phyloP scores from a whole-genome alignment of 1,140 invertebrate genomes.

The Dolichoris vasculosae region DNA sequence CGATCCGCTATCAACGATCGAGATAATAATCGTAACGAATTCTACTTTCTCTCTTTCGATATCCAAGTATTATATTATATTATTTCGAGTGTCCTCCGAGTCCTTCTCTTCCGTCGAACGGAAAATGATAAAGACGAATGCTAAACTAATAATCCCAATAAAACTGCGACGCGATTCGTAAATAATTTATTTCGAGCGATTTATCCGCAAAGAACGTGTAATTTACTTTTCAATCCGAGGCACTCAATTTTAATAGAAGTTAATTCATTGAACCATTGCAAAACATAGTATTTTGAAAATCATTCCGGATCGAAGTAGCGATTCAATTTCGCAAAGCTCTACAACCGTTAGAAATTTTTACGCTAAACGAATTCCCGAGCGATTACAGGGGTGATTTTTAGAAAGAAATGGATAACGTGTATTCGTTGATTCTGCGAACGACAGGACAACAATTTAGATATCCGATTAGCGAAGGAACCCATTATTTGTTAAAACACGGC shows the following conservation, averaged over 20 bases:
- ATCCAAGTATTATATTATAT: too few species aligned
- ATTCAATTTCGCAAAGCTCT: background rate
- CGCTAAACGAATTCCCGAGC: background rate
- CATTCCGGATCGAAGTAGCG: background rate
- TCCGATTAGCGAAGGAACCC: background rate
- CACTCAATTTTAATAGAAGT: background rate
- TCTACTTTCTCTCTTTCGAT: conserved; percentile 1
- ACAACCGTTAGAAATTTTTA: background rate
- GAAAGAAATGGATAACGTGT: background rate
- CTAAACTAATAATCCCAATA: background rate
- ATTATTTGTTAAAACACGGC: background rate
- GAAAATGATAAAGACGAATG: background rate
- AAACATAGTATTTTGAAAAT: conserved; percentile 5
- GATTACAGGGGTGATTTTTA: background rate
- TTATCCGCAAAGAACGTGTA: background rate
- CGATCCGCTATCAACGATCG: background rate
- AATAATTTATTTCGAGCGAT: background rate
- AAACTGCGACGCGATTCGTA: background rate
- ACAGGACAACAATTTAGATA: background rate
- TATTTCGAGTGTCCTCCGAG: too few species aligned
- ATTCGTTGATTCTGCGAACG: background rate
- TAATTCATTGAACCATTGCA: background rate
- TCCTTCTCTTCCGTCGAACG: background rate
- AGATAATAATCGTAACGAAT: conserved; percentile 18
- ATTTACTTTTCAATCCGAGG: conserved; percentile 7